Base-by-base conservation (phyloP, 2,797 vertebrate species). In the Paramormyrops hopkinsi region DNA sequence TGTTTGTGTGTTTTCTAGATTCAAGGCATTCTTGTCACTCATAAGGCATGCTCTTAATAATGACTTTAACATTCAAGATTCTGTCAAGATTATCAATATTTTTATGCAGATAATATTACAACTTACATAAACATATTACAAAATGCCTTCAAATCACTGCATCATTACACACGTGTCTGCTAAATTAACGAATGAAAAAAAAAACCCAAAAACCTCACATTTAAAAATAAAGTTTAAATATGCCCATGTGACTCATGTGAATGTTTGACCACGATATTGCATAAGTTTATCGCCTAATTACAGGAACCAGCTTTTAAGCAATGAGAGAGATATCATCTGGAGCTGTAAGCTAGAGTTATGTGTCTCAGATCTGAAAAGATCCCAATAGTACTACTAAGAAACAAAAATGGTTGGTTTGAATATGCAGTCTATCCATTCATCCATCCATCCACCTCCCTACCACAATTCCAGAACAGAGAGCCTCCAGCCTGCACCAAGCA, bases 241-340 rank as follows among this genome's bases (percentile, higher is more conserved):
- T 79, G 37, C 73, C 73, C 37, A 79, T 79, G 17, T 79, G 37
- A 44, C 37, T 37, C 73, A 19, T 44, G 17, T 79, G 19, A 48
- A 69, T 37, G 7, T 76, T 88, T 53, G 11, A 56, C 19, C 33
- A 41, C 0, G 0, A 8, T 82, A 51, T 73, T 14, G 65, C 11
- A 29, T 33, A 88, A 17, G 29, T 88, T 76, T 53, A 44, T 37
- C 17, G 3, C 56, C 37, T 59, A 48, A 46, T 25, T 25, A 69
- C 41, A 87, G 7, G 3, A 59, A 17, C 54, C 88, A 86, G 88
- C 48, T 48, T 53, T 41, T 85, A 19, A n/a, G 22, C 51, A 37
- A 65, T 59, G 79, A 56, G 48, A 84, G 88, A 54, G 29, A 44
- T 86, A 82, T 87, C 85, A 89, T 48, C 53, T 50, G 44, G 14